Conservation (phyloP, 2,113 vertebrate genomes). For the Aplodontia rufa region DNA sequence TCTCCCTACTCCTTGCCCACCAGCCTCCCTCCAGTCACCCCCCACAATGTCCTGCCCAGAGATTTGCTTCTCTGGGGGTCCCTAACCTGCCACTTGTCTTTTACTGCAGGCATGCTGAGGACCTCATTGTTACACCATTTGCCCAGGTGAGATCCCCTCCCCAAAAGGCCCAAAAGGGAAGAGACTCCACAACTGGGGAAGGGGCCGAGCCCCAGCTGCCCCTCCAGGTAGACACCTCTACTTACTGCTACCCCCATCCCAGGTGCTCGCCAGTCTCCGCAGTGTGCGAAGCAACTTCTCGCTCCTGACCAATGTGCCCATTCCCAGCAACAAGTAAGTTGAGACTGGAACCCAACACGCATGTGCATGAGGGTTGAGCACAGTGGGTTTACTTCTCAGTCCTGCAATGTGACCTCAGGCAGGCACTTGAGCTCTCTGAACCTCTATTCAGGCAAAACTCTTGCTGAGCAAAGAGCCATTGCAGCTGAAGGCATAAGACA, state of each 20-base stretch:
- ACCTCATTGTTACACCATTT: conserved; percentile 96
- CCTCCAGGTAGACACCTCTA: neutral
- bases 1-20: neutral
- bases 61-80: neutral
- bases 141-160: conserved; percentile 89
- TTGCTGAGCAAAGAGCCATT: neutral
- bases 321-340: conserved; percentile 94
- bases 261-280: conserved; percentile 96
- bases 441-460: neutral
- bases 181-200: neutral
- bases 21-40: neutral
- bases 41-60: neutral
- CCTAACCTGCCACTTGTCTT: conserved; percentile 32
- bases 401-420: neutral
- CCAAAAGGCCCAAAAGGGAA: neutral
- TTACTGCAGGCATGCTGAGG: conserved; percentile 90
- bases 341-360: neutral
- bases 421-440: neutral
- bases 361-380: neutral
- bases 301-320: conserved; percentile 94
- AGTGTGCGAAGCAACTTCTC: conserved; percentile 97
- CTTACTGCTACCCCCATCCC: neutral
- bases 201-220: neutral
- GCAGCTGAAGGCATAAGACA: neutral
- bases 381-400: neutral